phyloP scores from a whole-genome alignment of 1,140 invertebrate species.

The Microplitis mediator region DNA sequence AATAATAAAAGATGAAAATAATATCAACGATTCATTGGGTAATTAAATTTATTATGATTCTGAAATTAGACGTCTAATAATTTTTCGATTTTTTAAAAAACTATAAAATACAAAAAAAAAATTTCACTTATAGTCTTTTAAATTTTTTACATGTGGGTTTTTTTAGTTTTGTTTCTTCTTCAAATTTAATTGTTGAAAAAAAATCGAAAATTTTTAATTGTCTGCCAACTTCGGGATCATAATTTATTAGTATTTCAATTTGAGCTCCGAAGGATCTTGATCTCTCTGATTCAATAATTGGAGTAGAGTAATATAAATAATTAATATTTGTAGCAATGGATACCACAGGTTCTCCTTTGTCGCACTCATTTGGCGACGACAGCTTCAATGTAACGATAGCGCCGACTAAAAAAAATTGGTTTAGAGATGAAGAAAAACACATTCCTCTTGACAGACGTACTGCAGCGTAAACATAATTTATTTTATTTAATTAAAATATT shows the following conservation, averaged over 20 bases:
- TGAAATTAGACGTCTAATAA: background rate
- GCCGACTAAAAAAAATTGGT: constrained; percentile 38
- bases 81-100: no score
- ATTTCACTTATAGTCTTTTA: no score
- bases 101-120: no score
- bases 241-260: no score
- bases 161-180: no score
- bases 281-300: background rate
- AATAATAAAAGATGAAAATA: background rate
- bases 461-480: constrained; percentile 36
- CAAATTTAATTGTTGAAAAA: no score
- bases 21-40: background rate
- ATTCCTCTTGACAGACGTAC: constrained; percentile 34
- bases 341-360: constrained; percentile 44
- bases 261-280: no score
- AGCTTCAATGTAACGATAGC: constrained; percentile 39
- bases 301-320: constrained; percentile 8
- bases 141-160: no score
- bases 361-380: constrained; percentile 40
- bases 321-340: constrained; percentile 34
- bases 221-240: no score
- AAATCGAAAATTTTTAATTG: no score
- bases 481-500: constrained; percentile 4
- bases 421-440: constrained; percentile 42
- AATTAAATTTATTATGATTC: background rate